Conservation (phyloP, 2,888 invertebrate genomes). For the Melieria omissa region DNA sequence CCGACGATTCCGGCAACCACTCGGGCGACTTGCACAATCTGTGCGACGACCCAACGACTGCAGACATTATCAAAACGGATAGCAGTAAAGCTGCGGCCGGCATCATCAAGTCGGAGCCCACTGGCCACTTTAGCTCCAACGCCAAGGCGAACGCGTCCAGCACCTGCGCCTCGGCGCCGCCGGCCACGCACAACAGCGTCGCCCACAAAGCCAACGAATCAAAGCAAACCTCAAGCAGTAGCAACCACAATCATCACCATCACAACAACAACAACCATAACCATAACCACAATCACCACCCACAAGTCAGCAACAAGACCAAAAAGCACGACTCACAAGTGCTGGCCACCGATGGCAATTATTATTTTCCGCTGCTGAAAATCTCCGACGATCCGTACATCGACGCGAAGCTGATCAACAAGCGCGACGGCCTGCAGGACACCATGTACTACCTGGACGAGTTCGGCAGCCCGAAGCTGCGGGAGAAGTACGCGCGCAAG, state of each 20-base stretch:
- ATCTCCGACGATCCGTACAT: conserved; percentile 61
- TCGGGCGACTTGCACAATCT: conserved; percentile 45
- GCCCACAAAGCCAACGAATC: conserved; percentile 33
- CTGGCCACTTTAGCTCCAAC: conserved; percentile 27
- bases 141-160: conserved; percentile 13
- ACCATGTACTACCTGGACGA: conserved; percentile 67
- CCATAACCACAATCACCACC: conserved; percentile 40
- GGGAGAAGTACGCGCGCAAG: conserved; percentile 63
- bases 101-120: conserved; percentile 17
- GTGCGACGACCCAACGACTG: conserved; percentile 15
- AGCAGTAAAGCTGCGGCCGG: conserved; percentile 32
- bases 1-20: conserved; percentile 40
- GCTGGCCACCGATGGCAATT: conserved; percentile 58
- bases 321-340: conserved; percentile 39
- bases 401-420: conserved; percentile 64
- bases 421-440: conserved; percentile 65
- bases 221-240: conserved; percentile 36
- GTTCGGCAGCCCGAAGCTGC: conserved; percentile 65
- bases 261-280: conserved; percentile 34
- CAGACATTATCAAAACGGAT: conserved; percentile 23
- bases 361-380: conserved; percentile 60
- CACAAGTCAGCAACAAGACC: conserved; percentile 7
- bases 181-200: background rate
- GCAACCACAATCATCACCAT: conserved; percentile 45
- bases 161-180: conserved; percentile 25